Base-by-base conservation (phyloP, 1,140 invertebrate genomes). In the Holotrichia oblita region DNA sequence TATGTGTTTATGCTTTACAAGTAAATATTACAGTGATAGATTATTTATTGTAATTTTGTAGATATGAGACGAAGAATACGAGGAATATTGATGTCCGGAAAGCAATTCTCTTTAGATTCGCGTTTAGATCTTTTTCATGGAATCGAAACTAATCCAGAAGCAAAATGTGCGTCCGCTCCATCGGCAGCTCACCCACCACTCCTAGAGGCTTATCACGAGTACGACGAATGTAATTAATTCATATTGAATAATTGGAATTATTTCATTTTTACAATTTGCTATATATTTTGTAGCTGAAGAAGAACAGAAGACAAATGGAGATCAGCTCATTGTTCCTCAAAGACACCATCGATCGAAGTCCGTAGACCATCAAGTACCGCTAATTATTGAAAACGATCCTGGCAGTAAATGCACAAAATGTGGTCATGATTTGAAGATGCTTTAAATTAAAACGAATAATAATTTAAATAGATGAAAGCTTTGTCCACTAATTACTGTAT, bases 31-130 rank as follows among this genome's bases (percentile, higher is more conserved):
- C 14, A 75, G 7, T 61, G 4, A 0, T 9, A 14, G 42, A 44
- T 76, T 6, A 17, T 44, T 76, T 9, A 27, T 55, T 78, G 76
- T 55, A 27, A 44, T 75, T 40, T 79, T 81, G 83, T 86, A 90
- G 93, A 93, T 7, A 94, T 96, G 91, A 89, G 95, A 27, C 89
- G 96, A 48, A 90, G 96, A 14, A 94, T 97, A 80, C 91, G 93
- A 34, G 95, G 95, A 9, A 96, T 97, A 83, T 88, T 97, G 61
- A 95, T 96, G 91, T 92, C 94, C 2, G 95, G 95, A n/a, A 94
- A 94, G 83, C 93, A 96, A 87, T 96, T 95, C 87, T 97, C 95
- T 2, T 89, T 98, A 44, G 96, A 98, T 88, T 97, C 95, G 0
- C 92, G 94, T 83, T 94, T 97, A 91, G 95, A 97, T 87, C 90